A percentile compares a stretch with the other conserved stretches of the same genome.
Conservation (phyloP, 2,888 invertebrate genomes). For the Allygus modestus region DNA sequence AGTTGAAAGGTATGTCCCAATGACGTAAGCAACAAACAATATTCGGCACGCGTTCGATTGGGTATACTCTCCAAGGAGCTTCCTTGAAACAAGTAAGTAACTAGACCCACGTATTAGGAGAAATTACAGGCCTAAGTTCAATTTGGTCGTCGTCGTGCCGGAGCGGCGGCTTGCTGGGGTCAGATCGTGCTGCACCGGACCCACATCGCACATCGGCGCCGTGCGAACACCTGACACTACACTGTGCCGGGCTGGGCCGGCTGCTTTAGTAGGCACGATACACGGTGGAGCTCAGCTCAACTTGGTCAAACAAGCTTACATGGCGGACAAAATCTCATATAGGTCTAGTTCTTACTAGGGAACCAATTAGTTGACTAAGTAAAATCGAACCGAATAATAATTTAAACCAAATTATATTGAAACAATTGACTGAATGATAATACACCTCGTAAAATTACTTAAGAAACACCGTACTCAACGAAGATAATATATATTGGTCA, state of each 20-base stretch:
- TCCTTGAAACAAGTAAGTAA: background rate
- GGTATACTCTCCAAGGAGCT: background rate
- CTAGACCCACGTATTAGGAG: conserved; percentile 13
- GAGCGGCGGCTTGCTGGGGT: background rate
- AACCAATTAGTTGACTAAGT: too few species aligned
- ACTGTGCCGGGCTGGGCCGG: background rate
- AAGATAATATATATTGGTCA: too few species aligned
- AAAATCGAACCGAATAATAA: too few species aligned
- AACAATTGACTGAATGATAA: too few species aligned
- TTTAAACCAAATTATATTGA: too few species aligned
- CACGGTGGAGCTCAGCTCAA: background rate
- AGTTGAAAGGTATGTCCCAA: too few species aligned
- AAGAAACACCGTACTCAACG: too few species aligned
- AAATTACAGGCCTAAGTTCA: conserved; percentile 1
- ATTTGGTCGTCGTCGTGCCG: background rate
- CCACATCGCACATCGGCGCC: background rate
- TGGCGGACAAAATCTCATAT: too few species aligned
- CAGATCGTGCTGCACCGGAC: background rate
- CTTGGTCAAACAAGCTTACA: too few species aligned
- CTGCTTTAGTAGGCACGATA: background rate
- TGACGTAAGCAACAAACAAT: too few species aligned
- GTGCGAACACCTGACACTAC: background rate
- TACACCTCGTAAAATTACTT: too few species aligned
- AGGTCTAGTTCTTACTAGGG: too few species aligned
- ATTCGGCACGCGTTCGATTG: background rate